Evolutionary conservation across 2,113 vertebrate genomes (phyloP).

Genomic region (Craseonycteris thonglongyai): DNA sequence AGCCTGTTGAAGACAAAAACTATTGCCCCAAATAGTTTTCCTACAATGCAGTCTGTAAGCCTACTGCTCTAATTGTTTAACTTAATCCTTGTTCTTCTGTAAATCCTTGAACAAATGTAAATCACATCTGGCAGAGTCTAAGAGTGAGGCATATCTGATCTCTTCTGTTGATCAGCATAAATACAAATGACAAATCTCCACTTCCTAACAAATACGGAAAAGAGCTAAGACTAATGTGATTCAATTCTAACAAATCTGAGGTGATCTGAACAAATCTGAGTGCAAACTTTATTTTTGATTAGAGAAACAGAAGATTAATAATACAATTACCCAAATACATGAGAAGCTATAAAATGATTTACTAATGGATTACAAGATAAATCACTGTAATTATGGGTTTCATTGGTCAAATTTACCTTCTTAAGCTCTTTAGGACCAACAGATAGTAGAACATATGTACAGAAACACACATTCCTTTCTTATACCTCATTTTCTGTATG

Average conservation of each 20-base stretch:
- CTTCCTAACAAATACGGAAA: not conserved
- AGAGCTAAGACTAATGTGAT: not conserved
- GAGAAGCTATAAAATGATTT: not conserved
- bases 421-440: not conserved
- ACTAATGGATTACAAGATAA: constrained; percentile 32
- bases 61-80: constrained; percentile 52
- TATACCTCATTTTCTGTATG: not conserved
- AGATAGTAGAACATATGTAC: not conserved
- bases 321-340: not conserved
- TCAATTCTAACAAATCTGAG: not conserved
- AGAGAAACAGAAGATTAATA: constrained; percentile 37
- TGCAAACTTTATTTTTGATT: constrained; percentile 41
- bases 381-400: constrained; percentile 11
- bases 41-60: constrained; percentile 27
- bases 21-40: constrained; percentile 63
- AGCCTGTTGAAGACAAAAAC: constrained; percentile 51
- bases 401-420: constrained; percentile 47
- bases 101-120: constrained; percentile 65
- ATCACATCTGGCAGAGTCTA: constrained; percentile 47
- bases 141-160: not conserved
- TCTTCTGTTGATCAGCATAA: constrained; percentile 42
- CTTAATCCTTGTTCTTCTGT: constrained; percentile 27
- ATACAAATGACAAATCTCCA: constrained; percentile 37
- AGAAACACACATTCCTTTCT: constrained; percentile 15
- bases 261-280: constrained; percentile 43